These are phyloP conservation scores for Sialis fuliginosa DNA, from an alignment of 2,888 invertebrate species.

Conservation along the genomic window DNA sequence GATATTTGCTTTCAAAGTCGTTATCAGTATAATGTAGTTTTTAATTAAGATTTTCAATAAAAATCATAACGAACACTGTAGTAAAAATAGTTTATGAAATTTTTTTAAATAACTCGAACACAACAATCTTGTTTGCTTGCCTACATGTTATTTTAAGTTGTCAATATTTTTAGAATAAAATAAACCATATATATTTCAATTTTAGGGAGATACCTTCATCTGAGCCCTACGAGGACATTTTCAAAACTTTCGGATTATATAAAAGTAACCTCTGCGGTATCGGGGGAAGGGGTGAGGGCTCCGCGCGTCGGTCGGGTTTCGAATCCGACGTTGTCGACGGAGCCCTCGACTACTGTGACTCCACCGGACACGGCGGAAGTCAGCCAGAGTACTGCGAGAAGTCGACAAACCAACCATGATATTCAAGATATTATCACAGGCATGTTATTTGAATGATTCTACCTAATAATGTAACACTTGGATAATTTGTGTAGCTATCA, in stretches of 20 bases:
- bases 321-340: constrained; percentile 45
- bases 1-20: too few species aligned
- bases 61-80: too few species aligned
- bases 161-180: not conserved
- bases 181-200: not conserved
- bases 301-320: constrained; percentile 47
- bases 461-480: too few species aligned
- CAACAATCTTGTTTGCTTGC: too few species aligned
- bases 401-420: constrained; percentile 49
- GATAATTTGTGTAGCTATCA: too few species aligned
- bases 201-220: constrained; percentile 19
- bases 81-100: too few species aligned
- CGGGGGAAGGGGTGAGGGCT: constrained; percentile 65
- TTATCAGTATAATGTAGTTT: too few species aligned
- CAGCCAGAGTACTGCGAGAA: constrained; percentile 29
- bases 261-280: constrained; percentile 14
- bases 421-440: constrained; percentile 74
- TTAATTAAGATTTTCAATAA: too few species aligned
- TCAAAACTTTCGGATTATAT: constrained; percentile 6
- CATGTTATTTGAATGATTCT: not conserved
- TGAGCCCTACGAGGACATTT: constrained; percentile 37
- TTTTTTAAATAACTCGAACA: too few species aligned
- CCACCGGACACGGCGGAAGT: constrained; percentile 18
- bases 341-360: constrained; percentile 31
- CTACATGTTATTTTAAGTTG: not conserved